Evolutionary conservation across 1,140 invertebrate species (phyloP).

Genomic region (Philotrypesis tridentata): DNA sequence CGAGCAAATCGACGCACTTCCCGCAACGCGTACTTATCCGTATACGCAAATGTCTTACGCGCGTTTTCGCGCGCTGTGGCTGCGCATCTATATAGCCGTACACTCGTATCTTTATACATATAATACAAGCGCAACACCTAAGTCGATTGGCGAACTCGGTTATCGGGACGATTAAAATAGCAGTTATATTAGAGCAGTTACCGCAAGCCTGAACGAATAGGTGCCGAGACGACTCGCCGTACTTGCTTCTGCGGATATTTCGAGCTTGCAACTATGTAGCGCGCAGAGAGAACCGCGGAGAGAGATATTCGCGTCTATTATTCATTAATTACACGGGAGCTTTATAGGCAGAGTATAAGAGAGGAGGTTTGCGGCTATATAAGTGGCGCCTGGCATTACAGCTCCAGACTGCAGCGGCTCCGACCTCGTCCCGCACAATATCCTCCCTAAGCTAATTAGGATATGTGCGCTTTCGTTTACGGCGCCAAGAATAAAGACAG

Average conservation of each 20-base stretch:
- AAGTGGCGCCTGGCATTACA: background rate
- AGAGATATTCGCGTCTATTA: background rate
- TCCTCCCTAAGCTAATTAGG: no score
- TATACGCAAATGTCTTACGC: no score
- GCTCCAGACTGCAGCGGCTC: background rate
- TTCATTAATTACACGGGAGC: constrained; percentile 9
- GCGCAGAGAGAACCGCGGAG: no score
- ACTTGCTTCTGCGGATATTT: background rate
- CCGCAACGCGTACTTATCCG: no score
- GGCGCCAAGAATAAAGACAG: no score
- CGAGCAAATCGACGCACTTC: no score
- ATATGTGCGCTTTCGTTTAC: no score
- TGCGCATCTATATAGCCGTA: no score
- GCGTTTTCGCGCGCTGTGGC: no score
- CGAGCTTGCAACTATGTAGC: background rate
- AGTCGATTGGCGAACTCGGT: background rate
- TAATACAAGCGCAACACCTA: no score
- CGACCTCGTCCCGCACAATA: no score
- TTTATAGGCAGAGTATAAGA: background rate
- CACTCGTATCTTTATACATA: no score
- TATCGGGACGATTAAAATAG: constrained; percentile 16
- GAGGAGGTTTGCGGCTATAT: background rate
- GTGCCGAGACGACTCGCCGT: background rate
- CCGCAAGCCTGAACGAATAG: background rate
- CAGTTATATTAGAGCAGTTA: background rate